Conservation (phyloP, 2,888 invertebrate species). For the Chromoteleia sp. region DNA sequence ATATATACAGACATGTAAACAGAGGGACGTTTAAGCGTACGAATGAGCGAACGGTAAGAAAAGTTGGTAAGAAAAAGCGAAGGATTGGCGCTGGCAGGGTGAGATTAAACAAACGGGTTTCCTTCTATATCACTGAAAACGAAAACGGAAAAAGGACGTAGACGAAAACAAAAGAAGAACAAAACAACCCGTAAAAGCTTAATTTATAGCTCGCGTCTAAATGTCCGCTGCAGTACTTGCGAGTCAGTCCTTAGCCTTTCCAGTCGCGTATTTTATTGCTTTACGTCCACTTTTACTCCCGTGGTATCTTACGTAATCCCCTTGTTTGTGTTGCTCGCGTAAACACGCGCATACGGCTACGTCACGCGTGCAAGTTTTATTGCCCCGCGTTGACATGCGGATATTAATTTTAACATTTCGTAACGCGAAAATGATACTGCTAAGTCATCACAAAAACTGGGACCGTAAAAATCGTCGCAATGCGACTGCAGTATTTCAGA, state of each 20-base stretch:
- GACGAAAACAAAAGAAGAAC: conserved; percentile 63
- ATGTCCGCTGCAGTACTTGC: conserved; percentile 72
- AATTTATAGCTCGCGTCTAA: conserved; percentile 75
- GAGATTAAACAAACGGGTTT: conserved; percentile 64
- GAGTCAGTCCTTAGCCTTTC: conserved; percentile 74
- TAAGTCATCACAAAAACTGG: conserved; percentile 26
- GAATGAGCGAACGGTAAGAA: conserved; percentile 35
- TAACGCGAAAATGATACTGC: conserved; percentile 46
- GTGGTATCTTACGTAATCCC: conserved; percentile 67
- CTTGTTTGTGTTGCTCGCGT: conserved; percentile 46
- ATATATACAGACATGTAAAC: conserved; percentile 54
- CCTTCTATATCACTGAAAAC: conserved; percentile 60
- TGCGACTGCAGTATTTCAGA: neutral
- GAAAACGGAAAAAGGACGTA: conserved; percentile 40
- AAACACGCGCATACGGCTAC: conserved; percentile 37
- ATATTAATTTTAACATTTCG: conserved; percentile 61
- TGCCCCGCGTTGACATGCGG: conserved; percentile 26
- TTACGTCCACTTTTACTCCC: conserved; percentile 54
- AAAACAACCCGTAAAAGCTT: conserved; percentile 73
- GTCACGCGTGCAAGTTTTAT: conserved; percentile 57
- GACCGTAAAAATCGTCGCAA: conserved; percentile 4
- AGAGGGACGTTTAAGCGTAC: conserved; percentile 30
- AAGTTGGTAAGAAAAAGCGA: conserved; percentile 46
- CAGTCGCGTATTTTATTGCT: conserved; percentile 74
- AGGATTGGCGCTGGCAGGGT: conserved; percentile 42